Base-by-base conservation (phyloP, 2,797 vertebrate species). In the Chelon labrosus region DNA sequence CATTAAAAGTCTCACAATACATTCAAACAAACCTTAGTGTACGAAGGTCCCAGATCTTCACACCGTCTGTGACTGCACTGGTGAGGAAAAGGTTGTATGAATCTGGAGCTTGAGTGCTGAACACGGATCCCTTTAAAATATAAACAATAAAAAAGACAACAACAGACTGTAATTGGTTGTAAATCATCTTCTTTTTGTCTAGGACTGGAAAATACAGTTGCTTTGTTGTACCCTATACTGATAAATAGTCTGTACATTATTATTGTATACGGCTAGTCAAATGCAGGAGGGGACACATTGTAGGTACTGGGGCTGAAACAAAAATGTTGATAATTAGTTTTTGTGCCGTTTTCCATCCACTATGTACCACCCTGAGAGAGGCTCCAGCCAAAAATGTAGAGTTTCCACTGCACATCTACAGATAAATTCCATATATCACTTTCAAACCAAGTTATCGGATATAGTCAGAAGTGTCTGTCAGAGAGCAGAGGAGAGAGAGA, bases 1-100 rank as follows among this genome's bases (percentile, higher is more conserved):
- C 10, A 2, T 31, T 58, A 25, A 42, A 67, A 41, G 65, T 63
- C 10, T 16, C 57, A 65, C 10, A 31, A 10, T 76, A 66, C 20
- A 20, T 52, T 49, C 39, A 65, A 52, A 81, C 91, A 79, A 88
- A 98, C 97, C 95, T 95, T 70, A 96, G 83, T 17, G 94, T 96
- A 53, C 97, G 95, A 70, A 98, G 85, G 90, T 98, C 98, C 97
- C 98, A 98, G 6, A 98, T 83, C 85, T 95, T 96, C 19, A 97
- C 81, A 7, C 95, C 96, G 35, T 98, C 96, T 1, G 95, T 96
- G 54, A 94, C 10, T 19, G 97, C 96, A 27, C 94, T 91, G 38
- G 96, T 97, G 60, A 96, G 85, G 73, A 98, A 98, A 57, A 98
- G 95, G 88, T 96, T 96, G 77, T 96, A 97, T 2, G 89, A 93